Base-by-base conservation (phyloP, 2,888 invertebrate species). In the Ectemnius cavifrons region DNA sequence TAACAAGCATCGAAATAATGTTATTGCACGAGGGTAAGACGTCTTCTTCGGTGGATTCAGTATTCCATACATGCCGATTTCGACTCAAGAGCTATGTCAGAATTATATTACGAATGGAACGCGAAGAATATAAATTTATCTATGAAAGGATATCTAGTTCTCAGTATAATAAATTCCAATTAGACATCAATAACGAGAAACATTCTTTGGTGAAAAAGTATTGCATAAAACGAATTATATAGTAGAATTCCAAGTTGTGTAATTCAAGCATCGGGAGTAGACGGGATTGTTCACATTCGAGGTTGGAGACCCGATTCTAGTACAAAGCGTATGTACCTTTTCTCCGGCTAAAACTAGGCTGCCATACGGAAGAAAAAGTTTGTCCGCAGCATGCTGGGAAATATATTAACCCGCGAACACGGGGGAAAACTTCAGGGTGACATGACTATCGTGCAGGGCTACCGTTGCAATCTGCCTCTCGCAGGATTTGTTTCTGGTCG, bases 381-480 rank as follows among this genome's bases (percentile, higher is more conserved):
- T 59, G 56, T 23, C 46, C 47, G 61, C 14, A 56, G 45, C 59
- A 63, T 11, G 57, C 52, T 45, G 45, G 64, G 20, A 71, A 60
- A 66, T 63, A 63, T 75, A 71, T 77, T 77, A 77, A 75, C 75
- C 67, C 47, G 49, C 8, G 71, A 71, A 63, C 68, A 77, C 63
- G 52, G 4, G 18, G 46, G 63, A 63, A 45, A 68, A 71, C 45
- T 62, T 56, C 56, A 37, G 63, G 46, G 67, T 23, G 67, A 57
- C 75, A 52, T 27, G 63, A 46, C 46, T 46, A 71, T 58, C 71
- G 71, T 20, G 1, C 52, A 49, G 16, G 4, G 49, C 23, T 14
- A 14, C n/a, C 37, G n/a, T 57, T 45, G 52, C 68, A 66, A 68
- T 75, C 67, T 75, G 65, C 71, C 62, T 77, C 63, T 56, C 18